Percentiles rank a stretch among this genome's conserved stretches.
phyloP scores from a whole-genome alignment of 2,113 vertebrate species.

The Solenodon paradoxus region DNA sequence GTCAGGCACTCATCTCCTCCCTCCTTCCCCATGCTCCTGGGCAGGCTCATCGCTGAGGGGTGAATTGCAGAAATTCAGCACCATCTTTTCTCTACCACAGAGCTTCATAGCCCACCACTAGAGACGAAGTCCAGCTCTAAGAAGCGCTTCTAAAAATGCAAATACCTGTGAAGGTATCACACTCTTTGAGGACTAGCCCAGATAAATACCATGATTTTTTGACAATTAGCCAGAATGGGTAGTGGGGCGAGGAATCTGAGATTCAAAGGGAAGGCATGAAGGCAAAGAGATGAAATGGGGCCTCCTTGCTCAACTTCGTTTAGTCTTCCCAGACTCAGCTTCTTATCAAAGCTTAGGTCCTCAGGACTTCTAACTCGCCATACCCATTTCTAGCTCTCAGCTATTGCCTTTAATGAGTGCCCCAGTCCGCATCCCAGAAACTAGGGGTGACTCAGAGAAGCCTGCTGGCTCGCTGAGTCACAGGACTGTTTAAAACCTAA shows the following conservation, averaged over 20 bases:
- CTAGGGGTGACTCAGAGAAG: neutral
- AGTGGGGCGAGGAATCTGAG: too few species aligned
- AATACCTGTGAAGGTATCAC: neutral
- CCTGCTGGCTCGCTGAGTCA: constrained; percentile 3
- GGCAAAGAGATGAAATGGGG: neutral
- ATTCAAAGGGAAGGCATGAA: neutral
- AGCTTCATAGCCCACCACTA: neutral
- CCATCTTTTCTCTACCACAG: neutral
- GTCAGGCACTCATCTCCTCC: fast-evolving
- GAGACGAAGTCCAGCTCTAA: neutral
- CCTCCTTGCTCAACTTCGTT: neutral
- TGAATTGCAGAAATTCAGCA: constrained; percentile 3
- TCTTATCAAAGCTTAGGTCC: neutral
- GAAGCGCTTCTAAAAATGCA: neutral
- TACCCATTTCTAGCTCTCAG: neutral
- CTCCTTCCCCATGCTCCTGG: neutral
- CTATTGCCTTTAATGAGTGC: neutral
- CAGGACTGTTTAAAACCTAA: neutral
- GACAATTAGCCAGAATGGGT: neutral
- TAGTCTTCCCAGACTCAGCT: neutral
- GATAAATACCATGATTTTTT: neutral
- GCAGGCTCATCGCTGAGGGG: neutral
- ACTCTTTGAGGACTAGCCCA: neutral
- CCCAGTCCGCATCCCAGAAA: neutral
- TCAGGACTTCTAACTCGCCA: neutral